These are phyloP conservation scores for Clarias gariepinus DNA, from an alignment of 2,113 vertebrate species.

Conservation along the genomic window DNA sequence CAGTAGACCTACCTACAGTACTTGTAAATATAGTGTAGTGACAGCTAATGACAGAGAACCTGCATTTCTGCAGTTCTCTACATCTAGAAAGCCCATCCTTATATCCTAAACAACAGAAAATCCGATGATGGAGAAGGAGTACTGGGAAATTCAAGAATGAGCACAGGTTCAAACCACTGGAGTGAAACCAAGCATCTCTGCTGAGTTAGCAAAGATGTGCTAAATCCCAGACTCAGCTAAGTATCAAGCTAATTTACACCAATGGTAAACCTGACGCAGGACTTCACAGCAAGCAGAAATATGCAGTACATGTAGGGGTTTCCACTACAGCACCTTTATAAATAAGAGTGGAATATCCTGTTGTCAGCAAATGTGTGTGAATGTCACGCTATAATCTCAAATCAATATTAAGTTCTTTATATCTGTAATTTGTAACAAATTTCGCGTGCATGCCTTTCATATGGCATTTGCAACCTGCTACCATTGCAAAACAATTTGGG, in stretches of 20 bases:
- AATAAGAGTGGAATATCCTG: neutral
- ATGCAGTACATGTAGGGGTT: conserved; percentile 12
- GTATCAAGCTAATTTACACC: conserved; percentile 33
- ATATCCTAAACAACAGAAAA: neutral
- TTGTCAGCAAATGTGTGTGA: neutral
- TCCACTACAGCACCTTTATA: neutral
- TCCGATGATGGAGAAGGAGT: neutral
- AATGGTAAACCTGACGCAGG: conserved; percentile 27
- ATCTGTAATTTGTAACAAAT: neutral
- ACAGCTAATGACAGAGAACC: neutral
- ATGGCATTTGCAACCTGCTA: neutral
- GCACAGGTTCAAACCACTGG: conserved; percentile 26
- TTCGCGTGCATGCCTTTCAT: neutral
- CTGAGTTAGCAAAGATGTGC: conserved; percentile 30
- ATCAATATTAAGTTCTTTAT: neutral
- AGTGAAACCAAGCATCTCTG: conserved; percentile 33
- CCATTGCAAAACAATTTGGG: neutral
- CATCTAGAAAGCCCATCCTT: neutral
- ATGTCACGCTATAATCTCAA: neutral
- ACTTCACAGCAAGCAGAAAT: conserved; percentile 5
- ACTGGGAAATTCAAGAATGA: neutral
- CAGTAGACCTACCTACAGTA: neutral
- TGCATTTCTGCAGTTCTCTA: neutral
- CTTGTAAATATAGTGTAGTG: neutral
- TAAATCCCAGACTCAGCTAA: conserved; percentile 29